A percentile compares a stretch with the other conserved stretches of the same genome.
phyloP scores from a whole-genome alignment of 2,113 vertebrate genomes.

The Callocephalon fimbriatum region DNA sequence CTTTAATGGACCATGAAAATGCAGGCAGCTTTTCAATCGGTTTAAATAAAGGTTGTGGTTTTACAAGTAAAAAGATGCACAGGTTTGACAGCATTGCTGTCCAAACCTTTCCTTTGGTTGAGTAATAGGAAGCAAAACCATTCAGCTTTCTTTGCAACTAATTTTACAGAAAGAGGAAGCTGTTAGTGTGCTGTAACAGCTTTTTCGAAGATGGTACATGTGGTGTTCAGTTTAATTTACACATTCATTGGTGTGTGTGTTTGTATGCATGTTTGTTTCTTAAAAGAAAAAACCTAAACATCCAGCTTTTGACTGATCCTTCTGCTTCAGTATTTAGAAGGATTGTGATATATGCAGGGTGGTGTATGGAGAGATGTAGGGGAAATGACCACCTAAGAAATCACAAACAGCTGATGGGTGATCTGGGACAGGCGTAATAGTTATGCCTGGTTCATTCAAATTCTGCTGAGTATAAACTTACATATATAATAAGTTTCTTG shows the following conservation, averaged over 20 bases:
- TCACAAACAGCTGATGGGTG: not conserved
- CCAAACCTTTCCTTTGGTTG: not conserved
- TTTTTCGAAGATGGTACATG: not conserved
- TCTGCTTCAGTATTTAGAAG: not conserved
- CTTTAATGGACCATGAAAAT: not conserved
- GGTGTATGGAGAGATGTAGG: not conserved
- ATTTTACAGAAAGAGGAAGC: not conserved
- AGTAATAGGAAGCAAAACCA: not conserved
- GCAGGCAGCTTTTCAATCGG: not conserved
- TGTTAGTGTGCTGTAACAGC: not conserved
- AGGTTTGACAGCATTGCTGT: not conserved
- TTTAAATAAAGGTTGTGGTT: not conserved
- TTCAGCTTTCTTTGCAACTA: not conserved
- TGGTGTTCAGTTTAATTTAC: conserved; percentile 1
- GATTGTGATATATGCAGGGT: not conserved
- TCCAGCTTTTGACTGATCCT: not conserved
- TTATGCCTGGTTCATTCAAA: not conserved
- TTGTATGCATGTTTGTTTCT: not conserved
- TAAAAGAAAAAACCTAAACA: not conserved
- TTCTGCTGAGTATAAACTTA: not conserved
- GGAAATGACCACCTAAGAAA: not conserved
- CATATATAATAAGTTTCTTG: not conserved
- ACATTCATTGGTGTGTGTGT: not conserved
- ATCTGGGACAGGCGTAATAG: not conserved
- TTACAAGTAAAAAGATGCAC: not conserved